Evolutionary conservation across 2,797 vertebrate species (phyloP).

Genomic region (Sardinella longiceps): DNA sequence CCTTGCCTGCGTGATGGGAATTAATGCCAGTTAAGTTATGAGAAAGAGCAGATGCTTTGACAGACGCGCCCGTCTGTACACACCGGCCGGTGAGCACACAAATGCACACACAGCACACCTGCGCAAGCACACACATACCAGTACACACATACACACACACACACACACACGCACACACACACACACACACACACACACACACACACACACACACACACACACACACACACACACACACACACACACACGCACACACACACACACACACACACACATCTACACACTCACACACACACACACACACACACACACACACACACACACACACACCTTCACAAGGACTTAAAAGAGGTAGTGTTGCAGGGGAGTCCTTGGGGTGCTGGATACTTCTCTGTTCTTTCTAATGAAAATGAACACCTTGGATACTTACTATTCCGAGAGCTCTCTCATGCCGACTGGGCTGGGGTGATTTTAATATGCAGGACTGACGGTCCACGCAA

Average conservation of each 20-base stretch:
- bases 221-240: slow-evolving; percentile 21
- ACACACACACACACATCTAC: background rate
- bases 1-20: slow-evolving; percentile 63
- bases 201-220: slow-evolving; percentile 33
- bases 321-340: slow-evolving; percentile 7
- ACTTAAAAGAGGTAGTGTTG: slow-evolving; percentile 20
- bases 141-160: slow-evolving; percentile 17
- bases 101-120: slow-evolving; percentile 22
- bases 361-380: slow-evolving; percentile 2
- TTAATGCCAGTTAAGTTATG: slow-evolving; percentile 40
- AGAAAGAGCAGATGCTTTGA: slow-evolving; percentile 22
- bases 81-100: background rate
- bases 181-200: slow-evolving; percentile 26
- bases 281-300: slow-evolving; percentile 4
- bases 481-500: slow-evolving; percentile 56
- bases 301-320: slow-evolving; percentile 28
- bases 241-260: slow-evolving; percentile 35
- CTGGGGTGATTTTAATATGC: slow-evolving; percentile 38
- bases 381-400: slow-evolving; percentile 37
- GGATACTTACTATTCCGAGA: slow-evolving; percentile 53
- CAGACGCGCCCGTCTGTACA: background rate
- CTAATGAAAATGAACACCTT: slow-evolving; percentile 60
- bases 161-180: slow-evolving; percentile 20
- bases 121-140: slow-evolving; percentile 19
- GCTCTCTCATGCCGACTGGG: slow-evolving; percentile 42